phyloP scores from a whole-genome alignment of 1,140 invertebrate genomes.

The Bradynema listronoti region DNA sequence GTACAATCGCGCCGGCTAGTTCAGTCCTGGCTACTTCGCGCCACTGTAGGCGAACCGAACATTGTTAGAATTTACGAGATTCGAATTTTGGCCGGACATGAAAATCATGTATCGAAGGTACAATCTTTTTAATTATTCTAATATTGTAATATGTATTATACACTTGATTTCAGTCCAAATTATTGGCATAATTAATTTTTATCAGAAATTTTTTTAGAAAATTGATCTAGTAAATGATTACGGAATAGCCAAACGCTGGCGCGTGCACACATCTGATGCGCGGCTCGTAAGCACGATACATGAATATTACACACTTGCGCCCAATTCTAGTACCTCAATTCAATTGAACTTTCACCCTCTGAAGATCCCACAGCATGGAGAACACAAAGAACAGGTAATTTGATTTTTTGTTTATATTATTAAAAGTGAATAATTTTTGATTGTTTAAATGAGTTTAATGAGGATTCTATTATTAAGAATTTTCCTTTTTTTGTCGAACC shows the following conservation, averaged over 20 bases:
- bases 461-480: background rate
- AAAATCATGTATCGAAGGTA: conserved; percentile 22
- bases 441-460: conserved; percentile 13
- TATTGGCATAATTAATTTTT: background rate
- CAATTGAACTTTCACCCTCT: conserved; percentile 26
- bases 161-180: conserved; percentile 4
- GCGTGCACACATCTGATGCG: conserved; percentile 34
- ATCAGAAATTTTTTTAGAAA: too few species aligned
- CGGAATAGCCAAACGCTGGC: conserved; percentile 21
- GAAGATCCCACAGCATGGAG: conserved; percentile 15
- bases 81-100: conserved; percentile 13
- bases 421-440: background rate
- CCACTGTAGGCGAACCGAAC: conserved; percentile 33
- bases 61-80: conserved; percentile 44
- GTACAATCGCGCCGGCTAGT: conserved; percentile 19
- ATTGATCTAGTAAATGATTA: conserved; percentile 37
- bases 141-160: background rate
- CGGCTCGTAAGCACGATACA: conserved; percentile 23
- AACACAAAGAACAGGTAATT: conserved; percentile 8
- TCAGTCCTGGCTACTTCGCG: conserved; percentile 24
- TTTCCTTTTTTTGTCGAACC: too few species aligned
- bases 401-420: conserved; percentile 7
- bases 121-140: background rate
- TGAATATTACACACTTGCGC: conserved; percentile 25
- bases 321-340: conserved; percentile 9